Evolutionary conservation across 2,797 vertebrate genomes (phyloP), one percentile per base, ranked within the genome.

Genomic region (Gephyroberyx darwinii): DNA sequence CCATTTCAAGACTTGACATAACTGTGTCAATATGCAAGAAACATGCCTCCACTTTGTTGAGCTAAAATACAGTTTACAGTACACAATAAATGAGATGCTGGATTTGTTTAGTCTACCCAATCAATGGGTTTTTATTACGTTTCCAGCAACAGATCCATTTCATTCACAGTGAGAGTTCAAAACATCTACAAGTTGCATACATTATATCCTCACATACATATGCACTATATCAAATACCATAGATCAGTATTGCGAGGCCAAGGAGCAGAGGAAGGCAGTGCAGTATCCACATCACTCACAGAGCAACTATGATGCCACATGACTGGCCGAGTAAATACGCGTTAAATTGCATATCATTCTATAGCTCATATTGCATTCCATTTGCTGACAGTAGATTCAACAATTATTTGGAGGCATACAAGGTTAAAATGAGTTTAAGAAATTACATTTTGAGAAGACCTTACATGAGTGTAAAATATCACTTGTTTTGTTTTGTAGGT

Each of bases 121-220:
- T 94, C 93, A 93, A 93, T 92, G 90, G 90, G 92, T 75, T 84
- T 92, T 93, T 91, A 90, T 90, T 91, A 82, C 8, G 48, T 85
- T 82, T 91, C 80, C 89, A 91, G 86, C 84, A 91, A 89, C 83
- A 76, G 82, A 90, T 91, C 75, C 79, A 83, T 71, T 84, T 89
- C 76, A 81, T 92, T 93, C 91, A 92, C 91, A 91, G 90, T 92
- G 69, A 84, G 45, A 84, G 87, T 86, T 91, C 85, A 86, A 86
- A 77, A 88, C 77, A 77, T 89, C 79, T 77, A 59, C 63, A 72
- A 82, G 77, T 81, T 84, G 56, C 72, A 83, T 70, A 83, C 71
- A 81, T 43, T 83, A 73, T 67, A 75, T 78, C 55, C 76, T 75
- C 66, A 80, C 78, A 83, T 79, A 79, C 69, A 78, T 71, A 48